Percentiles rank a stretch among this genome's conserved stretches.
These are phyloP conservation scores for Adoxophyes honmai DNA, from an alignment of 1,140 invertebrate genomes.

Conservation along the genomic window DNA sequence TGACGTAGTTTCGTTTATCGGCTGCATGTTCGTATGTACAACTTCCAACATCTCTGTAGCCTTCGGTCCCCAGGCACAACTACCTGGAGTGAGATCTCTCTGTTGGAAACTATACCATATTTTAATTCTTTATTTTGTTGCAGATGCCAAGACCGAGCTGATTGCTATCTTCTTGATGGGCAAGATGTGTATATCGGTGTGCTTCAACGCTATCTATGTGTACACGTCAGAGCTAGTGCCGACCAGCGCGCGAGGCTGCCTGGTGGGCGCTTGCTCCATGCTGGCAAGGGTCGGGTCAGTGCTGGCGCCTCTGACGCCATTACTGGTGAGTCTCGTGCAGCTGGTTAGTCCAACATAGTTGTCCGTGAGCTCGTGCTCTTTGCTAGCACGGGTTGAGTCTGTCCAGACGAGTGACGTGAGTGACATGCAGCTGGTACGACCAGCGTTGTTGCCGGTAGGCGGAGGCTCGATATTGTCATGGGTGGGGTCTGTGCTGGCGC, in stretches of 20 bases:
- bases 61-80: no score
- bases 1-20: no score
- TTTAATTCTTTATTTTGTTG: not conserved
- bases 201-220: conserved; percentile 16
- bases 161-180: conserved; percentile 8
- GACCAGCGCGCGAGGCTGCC: conserved; percentile 78
- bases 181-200: conserved; percentile 5
- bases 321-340: conserved; percentile 70
- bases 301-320: conserved; percentile 81
- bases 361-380: no score
- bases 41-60: no score
- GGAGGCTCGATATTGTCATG: not conserved
- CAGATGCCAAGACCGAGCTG: not conserved
- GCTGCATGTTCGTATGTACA: no score
- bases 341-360: no score
- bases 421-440: no score
- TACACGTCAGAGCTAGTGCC: conserved; percentile 82
- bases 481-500: not conserved
- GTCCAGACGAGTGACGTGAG: no score
- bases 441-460: not conserved
- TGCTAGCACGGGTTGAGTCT: no score
- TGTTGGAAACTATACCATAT: no score
- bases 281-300: conserved; percentile 82
- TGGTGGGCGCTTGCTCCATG: conserved; percentile 82
- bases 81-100: no score